Conservation (phyloP, 2,113 vertebrate genomes). For the Arenaria interpres region DNA sequence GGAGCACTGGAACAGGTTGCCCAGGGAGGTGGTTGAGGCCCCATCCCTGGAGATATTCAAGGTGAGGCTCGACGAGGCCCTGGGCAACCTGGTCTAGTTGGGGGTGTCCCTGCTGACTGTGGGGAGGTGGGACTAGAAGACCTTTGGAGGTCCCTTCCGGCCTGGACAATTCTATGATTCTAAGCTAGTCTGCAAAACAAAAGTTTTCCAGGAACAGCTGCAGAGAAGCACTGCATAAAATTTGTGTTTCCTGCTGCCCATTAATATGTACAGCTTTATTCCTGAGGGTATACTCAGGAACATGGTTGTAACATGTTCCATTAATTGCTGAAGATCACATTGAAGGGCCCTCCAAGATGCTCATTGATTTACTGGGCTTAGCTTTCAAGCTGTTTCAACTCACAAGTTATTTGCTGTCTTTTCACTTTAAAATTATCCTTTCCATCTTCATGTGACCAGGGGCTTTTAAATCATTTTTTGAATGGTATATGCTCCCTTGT, state of each 20-base stretch:
- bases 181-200: neutral
- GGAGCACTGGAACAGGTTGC: no score
- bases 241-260: neutral
- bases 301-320: neutral
- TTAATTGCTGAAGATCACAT: constrained; percentile 7
- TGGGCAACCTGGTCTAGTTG: no score
- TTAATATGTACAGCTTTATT: neutral
- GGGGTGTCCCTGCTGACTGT: no score
- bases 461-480: neutral
- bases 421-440: constrained; percentile 9
- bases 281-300: neutral
- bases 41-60: no score
- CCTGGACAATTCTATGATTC: no score
- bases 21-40: no score
- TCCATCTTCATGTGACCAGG: neutral
- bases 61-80: no score
- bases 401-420: neutral
- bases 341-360: neutral
- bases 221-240: neutral
- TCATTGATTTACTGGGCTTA: neutral
- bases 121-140: no score
- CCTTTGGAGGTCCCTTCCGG: no score
- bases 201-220: neutral
- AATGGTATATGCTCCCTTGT: neutral
- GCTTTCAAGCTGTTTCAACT: neutral